These are phyloP conservation scores for Bombus waltoni DNA, from an alignment of 1,140 invertebrate species.

Conservation along the genomic window DNA sequence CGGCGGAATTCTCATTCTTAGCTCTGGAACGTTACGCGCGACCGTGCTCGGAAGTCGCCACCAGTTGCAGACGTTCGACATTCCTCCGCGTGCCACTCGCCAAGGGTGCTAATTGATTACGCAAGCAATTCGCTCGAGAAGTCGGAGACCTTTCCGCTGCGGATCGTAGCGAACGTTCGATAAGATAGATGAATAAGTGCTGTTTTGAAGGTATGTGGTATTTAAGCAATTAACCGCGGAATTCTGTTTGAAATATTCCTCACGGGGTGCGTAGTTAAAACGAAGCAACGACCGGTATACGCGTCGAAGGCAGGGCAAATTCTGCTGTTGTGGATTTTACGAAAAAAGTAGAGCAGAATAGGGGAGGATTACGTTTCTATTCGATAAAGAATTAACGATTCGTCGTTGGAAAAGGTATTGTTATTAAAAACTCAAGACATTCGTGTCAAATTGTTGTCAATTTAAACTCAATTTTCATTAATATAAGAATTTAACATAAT, in stretches of 20 bases:
- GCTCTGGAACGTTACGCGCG: background rate
- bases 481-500: too few species aligned
- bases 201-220: background rate
- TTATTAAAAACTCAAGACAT: too few species aligned
- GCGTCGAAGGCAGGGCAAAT: too few species aligned
- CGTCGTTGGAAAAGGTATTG: too few species aligned
- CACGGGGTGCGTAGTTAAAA: too few species aligned
- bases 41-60: background rate
- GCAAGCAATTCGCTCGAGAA: slow-evolving; percentile 8
- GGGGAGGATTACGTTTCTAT: too few species aligned
- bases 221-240: background rate
- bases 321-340: too few species aligned
- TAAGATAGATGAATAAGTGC: background rate
- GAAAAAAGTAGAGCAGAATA: too few species aligned
- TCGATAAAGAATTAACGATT: too few species aligned
- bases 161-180: background rate
- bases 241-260: background rate
- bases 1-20: background rate
- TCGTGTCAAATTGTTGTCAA: too few species aligned
- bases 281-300: too few species aligned
- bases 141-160: background rate
- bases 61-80: background rate
- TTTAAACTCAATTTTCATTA: too few species aligned
- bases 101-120: slow-evolving; percentile 37
- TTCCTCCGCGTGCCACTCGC: slow-evolving; percentile 21